These are phyloP conservation scores for Pachydiplax longipennis DNA, from an alignment of 2,888 invertebrate species.

Conservation along the genomic window DNA sequence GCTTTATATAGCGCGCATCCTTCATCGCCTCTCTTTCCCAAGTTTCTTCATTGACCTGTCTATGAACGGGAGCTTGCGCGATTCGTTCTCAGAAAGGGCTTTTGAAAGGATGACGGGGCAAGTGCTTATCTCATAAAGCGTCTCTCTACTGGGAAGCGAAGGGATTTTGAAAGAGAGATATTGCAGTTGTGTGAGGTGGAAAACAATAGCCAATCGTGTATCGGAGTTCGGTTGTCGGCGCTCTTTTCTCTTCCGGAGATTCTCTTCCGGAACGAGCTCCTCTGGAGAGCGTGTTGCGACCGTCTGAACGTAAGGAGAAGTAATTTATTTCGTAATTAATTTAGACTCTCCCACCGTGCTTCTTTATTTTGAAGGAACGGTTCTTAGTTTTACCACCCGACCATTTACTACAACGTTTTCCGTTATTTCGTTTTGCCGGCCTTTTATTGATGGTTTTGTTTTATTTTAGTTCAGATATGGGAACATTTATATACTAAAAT, in stretches of 20 bases:
- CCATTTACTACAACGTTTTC: not conserved
- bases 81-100: not conserved
- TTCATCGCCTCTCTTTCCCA: too few species aligned
- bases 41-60: not conserved
- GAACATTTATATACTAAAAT: too few species aligned
- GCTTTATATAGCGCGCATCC: too few species aligned
- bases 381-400: not conserved
- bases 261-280: not conserved
- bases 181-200: not conserved
- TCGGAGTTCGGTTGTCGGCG: not conserved
- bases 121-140: not conserved
- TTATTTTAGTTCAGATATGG: too few species aligned
- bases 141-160: not conserved
- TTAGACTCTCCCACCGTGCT: not conserved
- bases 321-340: conserved; percentile 37
- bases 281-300: not conserved
- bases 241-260: not conserved
- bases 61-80: not conserved
- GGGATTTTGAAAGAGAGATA: not conserved
- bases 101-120: not conserved
- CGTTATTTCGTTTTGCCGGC: not conserved
- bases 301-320: not conserved
- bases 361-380: not conserved
- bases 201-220: not conserved
- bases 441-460: too few species aligned